Conservation (phyloP, 2,113 vertebrate species). For the Gopherus evgoodei region DNA sequence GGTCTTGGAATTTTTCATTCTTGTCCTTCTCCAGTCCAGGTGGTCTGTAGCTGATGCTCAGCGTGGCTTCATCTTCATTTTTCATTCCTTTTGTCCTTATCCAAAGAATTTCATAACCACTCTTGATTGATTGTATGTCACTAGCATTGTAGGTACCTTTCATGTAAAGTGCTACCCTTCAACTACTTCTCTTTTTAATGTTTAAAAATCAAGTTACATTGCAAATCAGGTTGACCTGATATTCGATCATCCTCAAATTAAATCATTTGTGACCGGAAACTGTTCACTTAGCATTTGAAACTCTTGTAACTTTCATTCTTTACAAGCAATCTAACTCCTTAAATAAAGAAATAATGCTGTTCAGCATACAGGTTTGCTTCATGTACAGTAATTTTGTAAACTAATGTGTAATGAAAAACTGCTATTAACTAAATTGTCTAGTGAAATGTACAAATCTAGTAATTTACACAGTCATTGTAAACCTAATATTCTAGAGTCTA, state of each 20-base stretch:
- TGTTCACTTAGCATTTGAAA: neutral
- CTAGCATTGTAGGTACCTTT: neutral
- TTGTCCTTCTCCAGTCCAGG: neutral
- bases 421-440: conserved; percentile 36
- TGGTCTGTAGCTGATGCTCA: neutral
- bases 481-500: conserved; percentile 58
- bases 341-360: conserved; percentile 28
- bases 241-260: conserved; percentile 17
- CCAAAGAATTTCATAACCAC: neutral
- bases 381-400: conserved; percentile 37
- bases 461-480: conserved; percentile 59
- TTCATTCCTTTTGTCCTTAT: neutral
- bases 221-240: neutral
- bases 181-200: neutral
- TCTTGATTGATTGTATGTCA: neutral
- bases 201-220: neutral
- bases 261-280: neutral
- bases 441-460: conserved; percentile 58
- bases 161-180: neutral
- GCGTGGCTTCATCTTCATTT: neutral
- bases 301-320: neutral
- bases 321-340: conserved; percentile 12
- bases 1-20: neutral
- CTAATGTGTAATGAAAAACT: conserved; percentile 38
- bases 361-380: conserved; percentile 1